Evolutionary conservation across 2,113 vertebrate genomes (phyloP), one percentile per base, ranked within the genome.

Genomic region (Xenotilapia leptura): DNA sequence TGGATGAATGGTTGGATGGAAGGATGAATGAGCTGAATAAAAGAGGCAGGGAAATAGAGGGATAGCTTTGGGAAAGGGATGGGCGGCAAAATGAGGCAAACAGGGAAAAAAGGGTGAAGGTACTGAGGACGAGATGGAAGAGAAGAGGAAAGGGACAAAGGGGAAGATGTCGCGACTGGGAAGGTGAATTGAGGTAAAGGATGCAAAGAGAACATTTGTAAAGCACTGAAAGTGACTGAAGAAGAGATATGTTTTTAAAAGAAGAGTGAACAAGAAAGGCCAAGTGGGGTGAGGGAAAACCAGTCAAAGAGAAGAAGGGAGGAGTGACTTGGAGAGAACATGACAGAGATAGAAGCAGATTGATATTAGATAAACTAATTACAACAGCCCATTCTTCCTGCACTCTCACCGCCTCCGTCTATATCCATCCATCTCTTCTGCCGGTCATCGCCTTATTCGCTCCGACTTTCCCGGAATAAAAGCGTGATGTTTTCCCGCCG

Each of bases 381-480:
- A 96, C 90, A 53, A 87, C 87, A 85, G 93, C 92, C 91, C 92
- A 88, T 96, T 90, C 90, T 95, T 96, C 96, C 96, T 96, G 96
- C 95, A 96, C 91, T 93, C 93, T 91, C 90, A 17, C 90, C 33
- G 82, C 90, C 80, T 90, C 89, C 3, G 65, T 90, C 88, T 89
- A 86, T 91, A 89, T 93, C 93, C 31, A 91, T 94, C 93, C 70
- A 93, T 94, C 90, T 90, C 81, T 87, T 17, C 86, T 96, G 95
- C 95, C 96, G 86, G 95, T 94, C 94, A 95, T 92, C 92, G 90
- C 89, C 91, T 91, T 90, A 90, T 90, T 94, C 92, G 91, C 91
- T 94, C 92, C 86, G 86, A 91, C 93, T 95, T 96, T 97, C 96
- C 96, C 94, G 96, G 96, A 97, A 97, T 95, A 88, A 83, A 92